These are phyloP conservation scores for Heliothis subflexa DNA, from an alignment of 1,140 invertebrate genomes.

Conservation along the genomic window DNA sequence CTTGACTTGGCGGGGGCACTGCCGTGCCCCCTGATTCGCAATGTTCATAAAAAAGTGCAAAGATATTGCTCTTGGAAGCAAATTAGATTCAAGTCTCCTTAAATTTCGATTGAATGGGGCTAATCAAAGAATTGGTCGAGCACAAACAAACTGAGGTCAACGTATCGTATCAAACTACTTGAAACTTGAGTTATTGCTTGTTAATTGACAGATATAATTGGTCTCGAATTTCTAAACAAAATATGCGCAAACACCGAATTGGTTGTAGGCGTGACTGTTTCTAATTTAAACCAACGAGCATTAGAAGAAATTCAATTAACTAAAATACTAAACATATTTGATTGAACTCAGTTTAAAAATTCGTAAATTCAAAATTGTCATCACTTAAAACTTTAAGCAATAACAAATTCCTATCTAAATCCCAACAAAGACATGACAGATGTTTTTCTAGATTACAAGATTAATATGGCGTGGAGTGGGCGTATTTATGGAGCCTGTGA, in stretches of 20 bases:
- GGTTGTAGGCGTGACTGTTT: slow-evolving; percentile 17
- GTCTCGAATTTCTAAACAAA: slow-evolving; percentile 40
- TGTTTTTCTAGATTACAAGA: slow-evolving; percentile 32
- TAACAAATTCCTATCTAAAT: slow-evolving; percentile 40
- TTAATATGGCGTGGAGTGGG: slow-evolving; percentile 44
- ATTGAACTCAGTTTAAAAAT: neutral
- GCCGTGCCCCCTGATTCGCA: no score
- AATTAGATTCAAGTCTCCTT: slow-evolving; percentile 15
- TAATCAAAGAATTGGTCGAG: slow-evolving; percentile 27
- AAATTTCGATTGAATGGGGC: slow-evolving; percentile 23
- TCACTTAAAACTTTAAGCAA: slow-evolving; percentile 26
- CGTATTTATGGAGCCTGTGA: slow-evolving; percentile 41
- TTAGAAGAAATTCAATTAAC: slow-evolving; percentile 13
- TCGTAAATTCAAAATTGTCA: slow-evolving; percentile 2
- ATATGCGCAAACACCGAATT: slow-evolving; percentile 28
- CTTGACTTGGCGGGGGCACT: no score
- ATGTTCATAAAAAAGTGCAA: slow-evolving; percentile 35
- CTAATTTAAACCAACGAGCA: neutral
- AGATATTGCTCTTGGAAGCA: slow-evolving; percentile 31
- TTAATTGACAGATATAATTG: slow-evolving; percentile 39
- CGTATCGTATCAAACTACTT: slow-evolving; percentile 24
- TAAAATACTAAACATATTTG: slow-evolving; percentile 9
- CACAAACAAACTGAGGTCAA: slow-evolving; percentile 25
- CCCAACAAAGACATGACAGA: slow-evolving; percentile 40
- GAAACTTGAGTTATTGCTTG: slow-evolving; percentile 34